These are phyloP conservation scores for Pentamera pediparva DNA, from an alignment of 53 echinoderm and acorn worm species.

Conservation along the genomic window DNA sequence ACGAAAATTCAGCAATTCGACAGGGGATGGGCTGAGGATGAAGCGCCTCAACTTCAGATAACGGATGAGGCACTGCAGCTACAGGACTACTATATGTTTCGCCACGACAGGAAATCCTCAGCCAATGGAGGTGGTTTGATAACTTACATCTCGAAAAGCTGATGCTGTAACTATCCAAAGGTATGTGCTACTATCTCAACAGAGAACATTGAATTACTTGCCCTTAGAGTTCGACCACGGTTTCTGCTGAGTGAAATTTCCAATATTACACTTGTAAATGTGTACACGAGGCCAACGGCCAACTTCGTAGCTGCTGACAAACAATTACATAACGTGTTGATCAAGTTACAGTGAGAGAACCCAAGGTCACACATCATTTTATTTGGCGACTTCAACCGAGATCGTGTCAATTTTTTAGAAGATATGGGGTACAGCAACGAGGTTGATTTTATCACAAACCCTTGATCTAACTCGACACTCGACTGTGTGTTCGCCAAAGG, in stretches of 20 bases:
- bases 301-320: constrained; percentile 1
- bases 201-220: constrained; percentile 6
- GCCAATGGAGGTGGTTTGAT: not conserved
- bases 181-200: not conserved
- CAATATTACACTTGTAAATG: constrained; percentile 10
- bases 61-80: not conserved
- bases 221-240: not conserved
- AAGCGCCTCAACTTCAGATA: not conserved
- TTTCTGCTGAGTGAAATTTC: constrained; percentile 1
- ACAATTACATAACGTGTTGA: not conserved
- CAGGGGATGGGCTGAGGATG: not conserved
- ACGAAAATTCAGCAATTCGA: not conserved
- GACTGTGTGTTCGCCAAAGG: not conserved
- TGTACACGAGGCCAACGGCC: constrained; percentile 7
- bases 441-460: not conserved
- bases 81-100: constrained; percentile 16
- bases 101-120: not conserved
- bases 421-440: not conserved
- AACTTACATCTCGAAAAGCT: constrained; percentile 1
- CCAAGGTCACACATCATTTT: not conserved
- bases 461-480: not conserved
- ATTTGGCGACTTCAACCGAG: not conserved
- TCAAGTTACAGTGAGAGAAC: not conserved
- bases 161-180: not conserved
- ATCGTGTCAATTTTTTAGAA: not conserved